Conservation (phyloP, 2,113 vertebrate genomes). For the Microcebus lehilahytsara region DNA sequence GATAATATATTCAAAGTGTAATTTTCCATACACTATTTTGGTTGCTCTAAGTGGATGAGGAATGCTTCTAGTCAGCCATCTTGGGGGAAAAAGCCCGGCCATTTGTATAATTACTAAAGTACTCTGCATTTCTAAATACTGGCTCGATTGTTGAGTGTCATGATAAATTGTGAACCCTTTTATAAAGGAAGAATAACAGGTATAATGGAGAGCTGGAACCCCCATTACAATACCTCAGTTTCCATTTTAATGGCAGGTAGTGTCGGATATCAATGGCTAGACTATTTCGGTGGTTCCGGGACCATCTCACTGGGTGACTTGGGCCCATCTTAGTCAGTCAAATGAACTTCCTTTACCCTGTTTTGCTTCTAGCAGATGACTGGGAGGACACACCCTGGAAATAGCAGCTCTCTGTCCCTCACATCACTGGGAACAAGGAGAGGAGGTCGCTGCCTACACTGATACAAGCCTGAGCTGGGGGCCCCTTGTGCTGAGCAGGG, state of each 20-base stretch:
- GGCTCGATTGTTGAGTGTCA: neutral
- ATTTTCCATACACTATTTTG: too few species aligned
- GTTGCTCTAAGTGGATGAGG: too few species aligned
- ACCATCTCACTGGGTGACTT: neutral
- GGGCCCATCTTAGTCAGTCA: neutral
- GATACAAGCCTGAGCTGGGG: neutral
- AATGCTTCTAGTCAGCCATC: too few species aligned
- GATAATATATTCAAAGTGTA: too few species aligned
- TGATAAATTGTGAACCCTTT: neutral
- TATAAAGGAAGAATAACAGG: neutral
- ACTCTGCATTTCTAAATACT: neutral
- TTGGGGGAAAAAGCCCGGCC: too few species aligned
- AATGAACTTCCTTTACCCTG: neutral
- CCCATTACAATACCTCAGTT: neutral
- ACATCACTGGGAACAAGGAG: neutral
- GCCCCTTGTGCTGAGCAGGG: neutral
- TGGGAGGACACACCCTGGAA: too few species aligned
- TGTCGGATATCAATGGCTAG: neutral
- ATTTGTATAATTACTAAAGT: neutral
- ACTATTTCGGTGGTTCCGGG: neutral
- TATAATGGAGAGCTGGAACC: neutral
- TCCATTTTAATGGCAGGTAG: neutral
- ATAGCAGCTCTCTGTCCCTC: neutral
- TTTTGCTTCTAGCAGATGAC: neutral
- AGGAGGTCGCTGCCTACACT: neutral